Evolutionary conservation across 2,113 vertebrate genomes (phyloP).

Genomic region (Elachura formosa): DNA sequence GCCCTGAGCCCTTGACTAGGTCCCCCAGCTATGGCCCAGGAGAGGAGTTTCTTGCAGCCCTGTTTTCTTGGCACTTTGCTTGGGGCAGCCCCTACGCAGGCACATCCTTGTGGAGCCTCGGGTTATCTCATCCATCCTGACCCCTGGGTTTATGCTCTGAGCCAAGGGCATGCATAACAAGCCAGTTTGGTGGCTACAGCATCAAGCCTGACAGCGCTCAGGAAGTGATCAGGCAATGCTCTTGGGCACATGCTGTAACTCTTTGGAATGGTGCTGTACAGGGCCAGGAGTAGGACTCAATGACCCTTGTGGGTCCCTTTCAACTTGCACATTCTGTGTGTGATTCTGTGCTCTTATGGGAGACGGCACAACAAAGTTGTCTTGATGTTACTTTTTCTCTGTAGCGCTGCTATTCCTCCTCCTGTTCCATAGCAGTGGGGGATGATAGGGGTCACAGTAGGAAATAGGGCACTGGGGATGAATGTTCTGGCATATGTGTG

Average conservation of each 20-base stretch:
- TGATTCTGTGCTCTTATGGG: not conserved
- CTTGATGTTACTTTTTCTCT: not conserved
- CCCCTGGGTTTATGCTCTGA: not conserved
- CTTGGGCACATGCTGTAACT: not conserved
- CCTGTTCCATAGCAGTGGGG: not conserved
- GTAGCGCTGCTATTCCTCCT: not conserved
- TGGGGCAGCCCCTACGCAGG: not conserved
- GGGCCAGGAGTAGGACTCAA: fast-evolving
- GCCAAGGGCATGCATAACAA: not conserved
- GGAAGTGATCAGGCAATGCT: not conserved
- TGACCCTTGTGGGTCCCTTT: not conserved
- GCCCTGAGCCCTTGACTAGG: not conserved
- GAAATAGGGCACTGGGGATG: not conserved
- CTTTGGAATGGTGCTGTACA: not conserved
- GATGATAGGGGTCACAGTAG: not conserved
- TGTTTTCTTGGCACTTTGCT: not conserved
- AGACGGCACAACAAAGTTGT: not conserved
- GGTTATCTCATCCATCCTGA: not conserved
- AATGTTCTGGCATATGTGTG: not conserved
- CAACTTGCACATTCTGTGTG: not conserved
- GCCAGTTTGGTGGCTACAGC: not conserved
- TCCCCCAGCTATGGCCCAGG: not conserved
- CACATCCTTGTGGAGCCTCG: not conserved
- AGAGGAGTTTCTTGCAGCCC: not conserved
- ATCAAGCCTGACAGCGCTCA: not conserved